Evolutionary conservation across 2,113 vertebrate genomes (phyloP).

Genomic region (Cranoglanis bouderius): DNA sequence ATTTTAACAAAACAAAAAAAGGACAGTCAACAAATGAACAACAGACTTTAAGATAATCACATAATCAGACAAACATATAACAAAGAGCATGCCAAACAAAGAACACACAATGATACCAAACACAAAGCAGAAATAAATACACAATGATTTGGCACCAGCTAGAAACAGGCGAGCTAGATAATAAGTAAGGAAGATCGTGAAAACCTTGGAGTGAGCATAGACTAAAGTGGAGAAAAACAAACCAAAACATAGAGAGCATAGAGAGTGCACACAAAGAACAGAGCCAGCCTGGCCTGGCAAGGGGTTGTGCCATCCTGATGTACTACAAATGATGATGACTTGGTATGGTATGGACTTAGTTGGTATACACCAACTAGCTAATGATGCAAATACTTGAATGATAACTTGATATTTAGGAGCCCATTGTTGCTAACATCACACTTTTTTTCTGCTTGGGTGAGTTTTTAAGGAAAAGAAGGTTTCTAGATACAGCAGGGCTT

Average conservation of each 20-base stretch:
- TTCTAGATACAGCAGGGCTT: not conserved
- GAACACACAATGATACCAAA: not conserved
- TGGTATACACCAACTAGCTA: not conserved
- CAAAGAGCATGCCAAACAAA: not conserved
- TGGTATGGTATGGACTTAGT: no score
- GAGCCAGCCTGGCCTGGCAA: not conserved
- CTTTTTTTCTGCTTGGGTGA: not conserved
- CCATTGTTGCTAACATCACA: not conserved
- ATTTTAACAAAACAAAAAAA: not conserved
- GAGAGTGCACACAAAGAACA: not conserved
- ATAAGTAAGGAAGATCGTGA: not conserved
- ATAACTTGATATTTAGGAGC: not conserved
- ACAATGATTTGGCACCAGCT: not conserved
- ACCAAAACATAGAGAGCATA: not conserved
- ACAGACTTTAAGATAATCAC: not conserved
- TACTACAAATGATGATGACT: not conserved
- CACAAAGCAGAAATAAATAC: not conserved
- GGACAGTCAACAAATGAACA: not conserved
- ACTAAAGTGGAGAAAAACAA: not conserved
- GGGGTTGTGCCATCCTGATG: not conserved
- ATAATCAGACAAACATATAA: not conserved
- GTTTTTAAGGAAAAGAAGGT: not conserved
- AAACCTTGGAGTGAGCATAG: not conserved
- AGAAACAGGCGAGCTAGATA: not conserved
- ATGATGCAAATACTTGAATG: not conserved